Conservation (phyloP, 2,113 vertebrate genomes). For the Hippocampus comes region DNA sequence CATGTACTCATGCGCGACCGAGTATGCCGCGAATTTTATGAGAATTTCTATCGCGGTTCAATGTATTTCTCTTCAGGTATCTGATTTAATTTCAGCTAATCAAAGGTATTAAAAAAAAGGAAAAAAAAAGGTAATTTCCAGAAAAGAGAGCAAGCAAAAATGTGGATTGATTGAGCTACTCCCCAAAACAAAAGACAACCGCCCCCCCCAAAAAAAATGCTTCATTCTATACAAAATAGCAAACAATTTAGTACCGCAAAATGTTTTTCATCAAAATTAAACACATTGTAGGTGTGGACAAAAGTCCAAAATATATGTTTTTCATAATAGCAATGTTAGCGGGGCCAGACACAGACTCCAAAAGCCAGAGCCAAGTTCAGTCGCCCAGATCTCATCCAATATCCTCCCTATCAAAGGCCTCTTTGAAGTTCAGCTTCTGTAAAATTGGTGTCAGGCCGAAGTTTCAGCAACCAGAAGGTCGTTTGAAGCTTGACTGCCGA, state of each 20-base stretch:
- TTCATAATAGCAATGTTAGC: neutral
- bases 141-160: neutral
- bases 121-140: neutral
- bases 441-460: constrained; percentile 69
- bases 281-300: neutral
- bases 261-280: neutral
- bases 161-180: neutral
- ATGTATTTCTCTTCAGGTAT: no score
- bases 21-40: neutral
- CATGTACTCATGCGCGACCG: neutral
- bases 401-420: constrained; percentile 67
- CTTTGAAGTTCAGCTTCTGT: constrained; percentile 70
- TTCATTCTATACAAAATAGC: no score
- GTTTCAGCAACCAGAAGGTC: constrained; percentile 52
- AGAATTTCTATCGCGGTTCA: no score
- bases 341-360: constrained; percentile 54
- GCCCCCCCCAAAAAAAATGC: neutral
- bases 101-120: neutral
- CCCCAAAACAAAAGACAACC: neutral
- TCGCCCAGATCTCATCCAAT: constrained; percentile 60
- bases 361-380: constrained; percentile 47
- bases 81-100: neutral
- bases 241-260: neutral
- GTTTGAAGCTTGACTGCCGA: constrained; percentile 53
- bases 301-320: neutral